Conservation (phyloP, 2,888 invertebrate species). For the Smittia aterrima region DNA sequence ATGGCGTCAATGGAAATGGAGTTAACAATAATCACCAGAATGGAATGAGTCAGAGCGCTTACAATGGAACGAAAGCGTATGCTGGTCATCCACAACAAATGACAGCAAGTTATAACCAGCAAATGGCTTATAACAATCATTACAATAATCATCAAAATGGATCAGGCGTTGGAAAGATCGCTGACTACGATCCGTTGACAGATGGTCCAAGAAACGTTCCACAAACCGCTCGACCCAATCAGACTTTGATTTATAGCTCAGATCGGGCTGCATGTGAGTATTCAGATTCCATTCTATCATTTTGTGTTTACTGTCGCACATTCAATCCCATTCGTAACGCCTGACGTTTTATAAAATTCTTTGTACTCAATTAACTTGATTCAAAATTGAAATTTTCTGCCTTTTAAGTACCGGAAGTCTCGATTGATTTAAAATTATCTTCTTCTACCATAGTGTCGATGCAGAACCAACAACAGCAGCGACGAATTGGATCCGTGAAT, state of each 20-base stretch:
- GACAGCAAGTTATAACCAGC: constrained; percentile 27
- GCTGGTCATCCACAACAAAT: constrained; percentile 7
- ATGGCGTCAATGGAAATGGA: constrained; percentile 42
- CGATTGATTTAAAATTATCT: neutral
- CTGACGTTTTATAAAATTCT: neutral
- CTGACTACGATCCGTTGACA: constrained; percentile 75
- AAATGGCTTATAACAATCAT: constrained; percentile 40
- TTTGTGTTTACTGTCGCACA: neutral
- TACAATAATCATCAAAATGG: constrained; percentile 33
- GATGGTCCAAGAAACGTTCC: constrained; percentile 69
- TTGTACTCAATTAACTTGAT: neutral
- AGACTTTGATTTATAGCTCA: constrained; percentile 82
- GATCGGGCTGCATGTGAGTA: constrained; percentile 65
- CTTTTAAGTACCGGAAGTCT: neutral
- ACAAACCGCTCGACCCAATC: constrained; percentile 73
- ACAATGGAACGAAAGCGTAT: constrained; percentile 8
- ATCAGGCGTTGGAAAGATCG: constrained; percentile 67
- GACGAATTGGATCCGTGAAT: constrained; percentile 84
- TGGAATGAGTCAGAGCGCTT: constrained; percentile 37
- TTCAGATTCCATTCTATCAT: constrained; percentile 8
- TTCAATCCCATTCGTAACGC: constrained; percentile 10
- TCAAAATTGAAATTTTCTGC: neutral
- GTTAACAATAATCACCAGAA: constrained; percentile 43
- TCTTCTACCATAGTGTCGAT: neutral
- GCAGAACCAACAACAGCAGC: constrained; percentile 47